Percentiles rank a stretch among this genome's conserved stretches.
These are phyloP conservation scores for Drosophila antonietae DNA, from an alignment of 2,888 invertebrate species.

Conservation along the genomic window DNA sequence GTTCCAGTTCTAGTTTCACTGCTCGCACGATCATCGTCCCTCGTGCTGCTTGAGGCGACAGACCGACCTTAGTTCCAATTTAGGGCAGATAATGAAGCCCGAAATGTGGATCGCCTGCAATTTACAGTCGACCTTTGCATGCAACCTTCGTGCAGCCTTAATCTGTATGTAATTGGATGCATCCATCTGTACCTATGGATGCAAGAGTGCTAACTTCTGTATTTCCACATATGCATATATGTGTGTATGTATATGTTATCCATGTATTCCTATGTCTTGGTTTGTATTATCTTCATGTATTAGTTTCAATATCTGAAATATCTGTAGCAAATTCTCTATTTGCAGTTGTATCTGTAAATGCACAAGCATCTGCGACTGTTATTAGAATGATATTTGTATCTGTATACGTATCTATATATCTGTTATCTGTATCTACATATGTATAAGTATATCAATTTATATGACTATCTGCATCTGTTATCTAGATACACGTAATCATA, in stretches of 20 bases:
- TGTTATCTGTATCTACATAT: neutral
- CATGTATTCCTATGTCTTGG: too few species aligned
- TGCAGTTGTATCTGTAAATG: neutral
- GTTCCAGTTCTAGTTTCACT: neutral
- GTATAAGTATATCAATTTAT: neutral
- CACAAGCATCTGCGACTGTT: neutral
- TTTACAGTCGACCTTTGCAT: slow-evolving; percentile 6
- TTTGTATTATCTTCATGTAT: too few species aligned
- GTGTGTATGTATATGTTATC: neutral
- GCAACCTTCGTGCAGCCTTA: neutral
- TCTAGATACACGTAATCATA: neutral
- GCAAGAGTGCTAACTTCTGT: neutral
- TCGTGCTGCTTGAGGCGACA: neutral
- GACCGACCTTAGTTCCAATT: neutral
- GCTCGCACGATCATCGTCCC: neutral
- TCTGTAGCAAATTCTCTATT: neutral
- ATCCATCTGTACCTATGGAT: too few species aligned
- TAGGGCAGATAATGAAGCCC: neutral
- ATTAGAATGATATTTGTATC: neutral
- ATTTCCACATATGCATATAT: neutral
- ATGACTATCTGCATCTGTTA: neutral
- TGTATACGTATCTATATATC: neutral
- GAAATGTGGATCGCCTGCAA: neutral
- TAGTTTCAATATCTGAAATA: neutral
- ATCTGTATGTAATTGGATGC: neutral